Evolutionary conservation across 2,888 invertebrate genomes (phyloP).

Genomic region (Homarus gammarus): DNA sequence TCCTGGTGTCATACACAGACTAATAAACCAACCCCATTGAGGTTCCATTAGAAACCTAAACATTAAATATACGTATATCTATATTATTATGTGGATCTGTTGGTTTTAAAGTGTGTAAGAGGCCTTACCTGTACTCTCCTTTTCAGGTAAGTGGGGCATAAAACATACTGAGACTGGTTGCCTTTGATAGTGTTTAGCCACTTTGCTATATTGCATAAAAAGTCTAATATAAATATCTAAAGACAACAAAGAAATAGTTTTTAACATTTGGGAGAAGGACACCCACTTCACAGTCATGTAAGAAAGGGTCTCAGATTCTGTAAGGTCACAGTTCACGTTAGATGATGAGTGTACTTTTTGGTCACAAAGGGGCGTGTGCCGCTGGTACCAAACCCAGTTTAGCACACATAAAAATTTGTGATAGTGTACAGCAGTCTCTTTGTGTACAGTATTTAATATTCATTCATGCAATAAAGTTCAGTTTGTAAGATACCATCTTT

Average conservation of each 20-base stretch:
- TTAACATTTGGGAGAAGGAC: conserved; percentile 34
- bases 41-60: background rate
- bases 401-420: conserved; percentile 53
- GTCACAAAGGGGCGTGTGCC: conserved; percentile 54
- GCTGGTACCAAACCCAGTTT: conserved; percentile 27
- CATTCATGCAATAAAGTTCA: conserved; percentile 70
- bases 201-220: no score
- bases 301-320: conserved; percentile 44
- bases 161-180: background rate
- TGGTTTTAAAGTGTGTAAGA: background rate
- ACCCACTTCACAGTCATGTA: conserved; percentile 50
- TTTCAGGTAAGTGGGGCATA: background rate
- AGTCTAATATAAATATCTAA: no score
- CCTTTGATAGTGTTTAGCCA: background rate
- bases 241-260: background rate
- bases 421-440: conserved; percentile 69
- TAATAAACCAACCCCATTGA: background rate
- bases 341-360: conserved; percentile 37
- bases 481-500: conserved; percentile 46
- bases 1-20: background rate
- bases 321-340: conserved; percentile 52
- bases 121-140: conserved; percentile 3
- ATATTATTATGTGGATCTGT: background rate
- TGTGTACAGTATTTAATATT: conserved; percentile 74
- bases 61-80: background rate